Conservation (phyloP, 2,797 vertebrate species). For the Otus scops region DNA sequence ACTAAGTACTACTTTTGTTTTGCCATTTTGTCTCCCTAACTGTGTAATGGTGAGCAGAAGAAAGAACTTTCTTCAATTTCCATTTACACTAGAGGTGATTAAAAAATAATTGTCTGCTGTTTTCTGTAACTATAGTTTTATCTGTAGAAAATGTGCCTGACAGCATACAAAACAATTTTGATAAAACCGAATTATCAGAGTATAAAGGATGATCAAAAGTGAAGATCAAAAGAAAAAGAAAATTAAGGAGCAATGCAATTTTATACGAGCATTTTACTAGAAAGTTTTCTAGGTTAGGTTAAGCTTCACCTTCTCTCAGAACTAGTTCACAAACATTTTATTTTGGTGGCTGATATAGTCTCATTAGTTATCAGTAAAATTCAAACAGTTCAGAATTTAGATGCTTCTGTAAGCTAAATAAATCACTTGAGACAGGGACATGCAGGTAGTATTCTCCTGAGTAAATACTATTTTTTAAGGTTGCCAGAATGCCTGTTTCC, state of each 20-base stretch:
- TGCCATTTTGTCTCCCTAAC: not conserved
- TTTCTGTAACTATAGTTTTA: not conserved
- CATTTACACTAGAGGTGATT: not conserved
- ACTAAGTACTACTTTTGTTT: not conserved
- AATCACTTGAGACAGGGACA: not conserved
- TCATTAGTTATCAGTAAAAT: not conserved
- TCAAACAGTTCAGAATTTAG: not conserved
- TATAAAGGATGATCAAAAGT: not conserved
- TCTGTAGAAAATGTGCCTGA: not conserved
- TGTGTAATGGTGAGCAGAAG: not conserved
- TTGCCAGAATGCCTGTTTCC: not conserved
- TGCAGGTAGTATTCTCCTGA: not conserved
- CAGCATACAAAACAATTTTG: not conserved
- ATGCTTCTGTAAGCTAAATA: not conserved
- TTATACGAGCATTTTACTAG: not conserved
- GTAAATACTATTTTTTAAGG: not conserved
- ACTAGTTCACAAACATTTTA: not conserved
- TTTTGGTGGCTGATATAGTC: not conserved
- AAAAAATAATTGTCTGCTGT: not conserved
- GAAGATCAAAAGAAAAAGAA: not conserved
- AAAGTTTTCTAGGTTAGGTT: not conserved
- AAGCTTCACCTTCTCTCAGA: not conserved
- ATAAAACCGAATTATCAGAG: not conserved
- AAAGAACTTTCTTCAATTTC: not conserved
- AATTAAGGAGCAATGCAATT: not conserved